These are phyloP conservation scores for Rachycentron canadum DNA, from an alignment of 2,797 vertebrate species.

Conservation along the genomic window DNA sequence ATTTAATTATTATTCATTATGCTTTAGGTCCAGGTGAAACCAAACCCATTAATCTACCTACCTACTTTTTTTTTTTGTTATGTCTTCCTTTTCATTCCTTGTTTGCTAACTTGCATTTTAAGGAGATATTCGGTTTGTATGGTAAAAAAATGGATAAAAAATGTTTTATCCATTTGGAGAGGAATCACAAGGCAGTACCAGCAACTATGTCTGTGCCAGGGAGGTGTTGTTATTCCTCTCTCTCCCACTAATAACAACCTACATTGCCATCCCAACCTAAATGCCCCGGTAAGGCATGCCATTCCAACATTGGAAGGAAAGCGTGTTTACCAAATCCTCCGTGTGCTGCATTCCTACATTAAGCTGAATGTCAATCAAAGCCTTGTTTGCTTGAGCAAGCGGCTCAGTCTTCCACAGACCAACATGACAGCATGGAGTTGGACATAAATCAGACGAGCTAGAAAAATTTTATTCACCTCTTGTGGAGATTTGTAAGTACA, in stretches of 20 bases:
- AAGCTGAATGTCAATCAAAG: conserved; percentile 65
- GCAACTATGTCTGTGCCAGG: conserved; percentile 49
- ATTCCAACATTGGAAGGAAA: conserved; percentile 50
- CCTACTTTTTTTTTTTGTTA: too few species aligned
- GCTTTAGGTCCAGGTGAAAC: neutral
- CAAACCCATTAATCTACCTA: neutral
- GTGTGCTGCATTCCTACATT: conserved; percentile 57
- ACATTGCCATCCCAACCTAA: conserved; percentile 34
- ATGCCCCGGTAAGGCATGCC: conserved; percentile 16
- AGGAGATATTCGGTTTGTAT: neutral
- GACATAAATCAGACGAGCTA: conserved; percentile 37
- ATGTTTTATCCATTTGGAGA: conserved; percentile 25
- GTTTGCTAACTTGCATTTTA: conserved; percentile 27
- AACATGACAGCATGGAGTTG: conserved; percentile 44
- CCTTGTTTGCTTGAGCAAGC: conserved; percentile 35
- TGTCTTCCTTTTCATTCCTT: neutral
- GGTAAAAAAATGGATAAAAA: neutral
- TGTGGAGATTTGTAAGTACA: conserved; percentile 13
- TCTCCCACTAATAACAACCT: conserved; percentile 57
- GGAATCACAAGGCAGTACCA: conserved; percentile 38
- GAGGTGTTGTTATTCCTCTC: conserved; percentile 50
- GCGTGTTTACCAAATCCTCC: conserved; percentile 65
- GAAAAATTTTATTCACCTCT: conserved; percentile 20
- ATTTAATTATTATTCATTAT: conserved; percentile 40
- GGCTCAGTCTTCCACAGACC: conserved; percentile 20